Percentiles rank a stretch among this genome's conserved stretches.
Conservation (phyloP, 1,140 invertebrate species). For the Gryllus bimaculatus region DNA sequence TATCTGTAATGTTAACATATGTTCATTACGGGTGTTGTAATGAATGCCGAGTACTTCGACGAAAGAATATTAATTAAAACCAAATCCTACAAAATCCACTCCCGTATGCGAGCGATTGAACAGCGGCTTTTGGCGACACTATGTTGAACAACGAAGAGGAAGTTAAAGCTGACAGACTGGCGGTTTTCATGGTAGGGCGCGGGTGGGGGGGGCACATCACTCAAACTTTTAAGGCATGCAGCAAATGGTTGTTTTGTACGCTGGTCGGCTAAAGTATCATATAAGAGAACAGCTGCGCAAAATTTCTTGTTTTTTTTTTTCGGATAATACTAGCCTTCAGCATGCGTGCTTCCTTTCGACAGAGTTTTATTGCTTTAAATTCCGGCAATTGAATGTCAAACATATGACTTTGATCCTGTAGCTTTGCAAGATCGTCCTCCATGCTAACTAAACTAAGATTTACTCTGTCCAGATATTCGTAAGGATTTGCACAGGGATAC, state of each 20-base stretch:
- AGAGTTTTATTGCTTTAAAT: conserved; percentile 63
- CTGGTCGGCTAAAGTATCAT: background rate
- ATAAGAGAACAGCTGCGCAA: background rate
- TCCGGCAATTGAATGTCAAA: conserved; percentile 82
- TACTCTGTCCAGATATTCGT: conserved; percentile 62
- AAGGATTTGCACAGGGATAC: conserved; percentile 58
- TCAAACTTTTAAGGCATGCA: too few species aligned
- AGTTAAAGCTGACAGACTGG: too few species aligned
- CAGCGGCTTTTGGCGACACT: too few species aligned
- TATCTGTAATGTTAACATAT: too few species aligned
- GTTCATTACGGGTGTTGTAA: too few species aligned
- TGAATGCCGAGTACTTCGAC: too few species aligned
- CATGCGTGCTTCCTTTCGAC: conserved; percentile 66
- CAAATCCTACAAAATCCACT: too few species aligned
- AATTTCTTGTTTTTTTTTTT: background rate
- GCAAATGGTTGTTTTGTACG: background rate
- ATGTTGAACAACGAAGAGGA: too few species aligned
- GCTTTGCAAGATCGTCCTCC: conserved; percentile 54
- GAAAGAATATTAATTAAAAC: too few species aligned
- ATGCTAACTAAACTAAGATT: conserved; percentile 56
- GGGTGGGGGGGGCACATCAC: too few species aligned
- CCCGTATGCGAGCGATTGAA: too few species aligned
- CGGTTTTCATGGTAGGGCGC: too few species aligned
- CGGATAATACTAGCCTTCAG: conserved; percentile 44
- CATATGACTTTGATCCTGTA: conserved; percentile 65